These are phyloP conservation scores for Ifrita kowaldi DNA, from an alignment of 2,113 vertebrate genomes.

Conservation along the genomic window DNA sequence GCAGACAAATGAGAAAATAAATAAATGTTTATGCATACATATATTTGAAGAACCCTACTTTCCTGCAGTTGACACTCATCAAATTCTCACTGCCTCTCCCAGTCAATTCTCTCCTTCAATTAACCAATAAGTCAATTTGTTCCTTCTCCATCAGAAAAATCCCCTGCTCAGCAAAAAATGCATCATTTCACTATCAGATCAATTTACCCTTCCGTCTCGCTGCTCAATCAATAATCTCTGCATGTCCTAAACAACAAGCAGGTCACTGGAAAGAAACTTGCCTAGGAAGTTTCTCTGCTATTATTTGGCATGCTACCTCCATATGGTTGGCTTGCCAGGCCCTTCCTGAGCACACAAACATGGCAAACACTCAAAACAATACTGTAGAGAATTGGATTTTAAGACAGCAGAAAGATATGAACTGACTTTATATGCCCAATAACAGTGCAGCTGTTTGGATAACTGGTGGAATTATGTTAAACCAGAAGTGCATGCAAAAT, in stretches of 20 bases:
- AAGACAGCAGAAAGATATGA: background rate
- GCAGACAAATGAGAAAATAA: background rate
- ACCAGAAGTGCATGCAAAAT: background rate
- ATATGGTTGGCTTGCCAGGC: fast-evolving
- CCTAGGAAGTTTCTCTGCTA: background rate
- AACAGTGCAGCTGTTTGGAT: background rate
- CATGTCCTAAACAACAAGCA: background rate
- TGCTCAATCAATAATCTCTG: background rate
- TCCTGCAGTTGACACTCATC: background rate
- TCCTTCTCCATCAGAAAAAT: conserved; percentile 3
- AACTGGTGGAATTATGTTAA: background rate
- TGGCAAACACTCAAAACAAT: fast-evolving
- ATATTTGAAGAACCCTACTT: background rate
- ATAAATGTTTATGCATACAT: background rate
- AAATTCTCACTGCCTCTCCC: background rate
- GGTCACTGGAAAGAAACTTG: background rate
- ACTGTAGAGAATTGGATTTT: background rate
- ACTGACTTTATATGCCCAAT: background rate
- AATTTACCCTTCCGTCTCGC: background rate
- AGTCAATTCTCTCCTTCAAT: conserved; percentile 29
- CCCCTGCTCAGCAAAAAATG: conserved; percentile 30
- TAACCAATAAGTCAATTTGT: conserved; percentile 44
- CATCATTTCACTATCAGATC: conserved; percentile 16
- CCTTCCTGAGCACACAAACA: background rate
- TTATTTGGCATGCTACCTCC: background rate